phyloP scores from a whole-genome alignment of 2,797 vertebrate genomes.

The Alosa sapidissima region DNA sequence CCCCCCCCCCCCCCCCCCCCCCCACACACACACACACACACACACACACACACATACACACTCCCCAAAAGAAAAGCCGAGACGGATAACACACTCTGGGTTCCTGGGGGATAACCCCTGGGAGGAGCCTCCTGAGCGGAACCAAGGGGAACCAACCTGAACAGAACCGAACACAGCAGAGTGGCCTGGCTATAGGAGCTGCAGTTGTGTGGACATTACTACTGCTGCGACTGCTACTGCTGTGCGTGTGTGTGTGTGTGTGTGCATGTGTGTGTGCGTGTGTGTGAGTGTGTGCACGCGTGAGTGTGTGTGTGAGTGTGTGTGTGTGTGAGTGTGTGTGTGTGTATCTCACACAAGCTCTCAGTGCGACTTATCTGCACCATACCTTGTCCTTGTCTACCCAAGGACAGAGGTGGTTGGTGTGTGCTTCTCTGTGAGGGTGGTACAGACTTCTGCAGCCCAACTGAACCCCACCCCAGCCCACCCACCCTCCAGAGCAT shows the following conservation, averaged over 20 bases:
- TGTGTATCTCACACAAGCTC: background rate
- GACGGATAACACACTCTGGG: constrained; percentile 21
- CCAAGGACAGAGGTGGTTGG: background rate
- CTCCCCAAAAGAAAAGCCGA: constrained; percentile 23
- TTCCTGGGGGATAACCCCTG: constrained; percentile 35
- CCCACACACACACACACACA: too few relatives aligned
- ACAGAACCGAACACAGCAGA: background rate
- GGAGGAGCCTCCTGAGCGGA: background rate
- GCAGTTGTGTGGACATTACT: background rate
- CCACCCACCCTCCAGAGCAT: background rate
- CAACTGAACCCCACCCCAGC: background rate
- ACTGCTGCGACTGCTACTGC: constrained; percentile 15
- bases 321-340: background rate
- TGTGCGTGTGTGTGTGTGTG: constrained; percentile 33
- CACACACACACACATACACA: constrained; percentile 11
- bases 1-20: too few relatives aligned
- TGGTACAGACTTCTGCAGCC: background rate
- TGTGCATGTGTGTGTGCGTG: background rate
- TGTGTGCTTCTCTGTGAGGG: background rate
- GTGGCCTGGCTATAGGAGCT: background rate
- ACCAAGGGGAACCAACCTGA: background rate
- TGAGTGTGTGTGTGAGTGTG: background rate
- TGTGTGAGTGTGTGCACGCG: background rate
- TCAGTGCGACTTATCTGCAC: background rate
- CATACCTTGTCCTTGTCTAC: background rate